phyloP scores from a whole-genome alignment of 2,797 vertebrate genomes.

The Oreochromis grahami region DNA sequence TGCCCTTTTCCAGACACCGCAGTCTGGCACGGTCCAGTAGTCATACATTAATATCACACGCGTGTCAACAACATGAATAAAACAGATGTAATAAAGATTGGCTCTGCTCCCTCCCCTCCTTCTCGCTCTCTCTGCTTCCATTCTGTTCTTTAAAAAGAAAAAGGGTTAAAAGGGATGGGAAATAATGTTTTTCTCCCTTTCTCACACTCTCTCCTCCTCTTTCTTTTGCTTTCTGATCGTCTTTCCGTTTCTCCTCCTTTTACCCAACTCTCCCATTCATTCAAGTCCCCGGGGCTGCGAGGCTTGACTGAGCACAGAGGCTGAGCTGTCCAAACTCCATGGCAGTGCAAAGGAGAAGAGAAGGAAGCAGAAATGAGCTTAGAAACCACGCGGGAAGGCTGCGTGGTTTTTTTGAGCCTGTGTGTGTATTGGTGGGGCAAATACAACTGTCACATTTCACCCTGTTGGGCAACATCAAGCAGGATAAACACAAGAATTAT shows the following conservation, averaged over 20 bases:
- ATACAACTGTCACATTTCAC: conserved; percentile 63
- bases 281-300: conserved; percentile 58
- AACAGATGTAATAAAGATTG: conserved; percentile 78
- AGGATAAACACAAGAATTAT: conserved; percentile 66
- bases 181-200: conserved; percentile 42
- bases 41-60: conserved; percentile 72
- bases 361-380: conserved; percentile 32
- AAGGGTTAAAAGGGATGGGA: conserved; percentile 9
- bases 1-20: conserved; percentile 69
- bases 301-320: conserved; percentile 72
- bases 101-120: conserved; percentile 6
- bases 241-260: conserved; percentile 46
- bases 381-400: conserved; percentile 4
- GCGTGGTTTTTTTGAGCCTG: background rate
- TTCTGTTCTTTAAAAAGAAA: conserved; percentile 16
- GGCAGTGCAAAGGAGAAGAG: conserved; percentile 41
- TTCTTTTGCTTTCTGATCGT: conserved; percentile 33
- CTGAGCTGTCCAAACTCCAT: conserved; percentile 63
- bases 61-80: conserved; percentile 79
- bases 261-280: conserved; percentile 31
- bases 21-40: conserved; percentile 70
- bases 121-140: background rate
- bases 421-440: conserved; percentile 10
- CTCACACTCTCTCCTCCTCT: conserved; percentile 28
- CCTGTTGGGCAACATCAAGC: conserved; percentile 65